phyloP scores from a whole-genome alignment of 92 coral and sea anemone genomes.

The Heliopora coerulea region DNA sequence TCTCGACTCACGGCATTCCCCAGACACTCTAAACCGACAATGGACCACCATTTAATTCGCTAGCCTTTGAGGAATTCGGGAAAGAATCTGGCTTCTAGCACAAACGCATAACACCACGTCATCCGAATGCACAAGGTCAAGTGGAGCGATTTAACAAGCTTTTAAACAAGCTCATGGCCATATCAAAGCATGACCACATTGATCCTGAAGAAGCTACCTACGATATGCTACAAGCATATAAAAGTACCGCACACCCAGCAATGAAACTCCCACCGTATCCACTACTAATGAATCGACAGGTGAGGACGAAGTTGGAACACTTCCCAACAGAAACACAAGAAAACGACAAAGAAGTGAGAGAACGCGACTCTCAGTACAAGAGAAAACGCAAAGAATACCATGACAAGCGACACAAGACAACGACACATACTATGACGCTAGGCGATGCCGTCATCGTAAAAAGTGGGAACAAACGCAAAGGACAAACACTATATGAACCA shows the following conservation, averaged over 20 bases:
- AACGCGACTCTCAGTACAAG: slow-evolving; percentile 20
- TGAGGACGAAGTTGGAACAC: slow-evolving; percentile 38
- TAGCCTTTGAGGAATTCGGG: slow-evolving; percentile 46
- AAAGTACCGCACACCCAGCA: slow-evolving; percentile 28
- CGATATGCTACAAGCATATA: slow-evolving; percentile 58
- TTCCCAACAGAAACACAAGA: slow-evolving; percentile 38
- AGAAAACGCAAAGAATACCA: too few relatives aligned
- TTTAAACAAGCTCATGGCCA: slow-evolving; percentile 37
- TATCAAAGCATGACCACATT: slow-evolving; percentile 33
- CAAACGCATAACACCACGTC: slow-evolving; percentile 41
- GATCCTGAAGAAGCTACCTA: slow-evolving; percentile 44
- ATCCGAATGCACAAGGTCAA: slow-evolving; percentile 58
- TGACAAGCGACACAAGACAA: too few relatives aligned
- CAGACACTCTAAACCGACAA: slow-evolving; percentile 50
- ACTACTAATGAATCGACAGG: slow-evolving; percentile 32
- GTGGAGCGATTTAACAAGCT: slow-evolving; percentile 50
- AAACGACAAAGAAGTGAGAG: too few relatives aligned
- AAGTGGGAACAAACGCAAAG: slow-evolving; percentile 44
- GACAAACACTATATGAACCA: slow-evolving; percentile 49
- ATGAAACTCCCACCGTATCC: slow-evolving; percentile 29
- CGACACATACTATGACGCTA: too few relatives aligned
- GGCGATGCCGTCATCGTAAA: too few relatives aligned
- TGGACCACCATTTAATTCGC: slow-evolving; percentile 61
- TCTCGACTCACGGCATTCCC: slow-evolving; percentile 51
- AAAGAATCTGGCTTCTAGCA: slow-evolving; percentile 25